Evolutionary conservation across 1,140 invertebrate species (phyloP).

Genomic region (Bathynomus jamesi): DNA sequence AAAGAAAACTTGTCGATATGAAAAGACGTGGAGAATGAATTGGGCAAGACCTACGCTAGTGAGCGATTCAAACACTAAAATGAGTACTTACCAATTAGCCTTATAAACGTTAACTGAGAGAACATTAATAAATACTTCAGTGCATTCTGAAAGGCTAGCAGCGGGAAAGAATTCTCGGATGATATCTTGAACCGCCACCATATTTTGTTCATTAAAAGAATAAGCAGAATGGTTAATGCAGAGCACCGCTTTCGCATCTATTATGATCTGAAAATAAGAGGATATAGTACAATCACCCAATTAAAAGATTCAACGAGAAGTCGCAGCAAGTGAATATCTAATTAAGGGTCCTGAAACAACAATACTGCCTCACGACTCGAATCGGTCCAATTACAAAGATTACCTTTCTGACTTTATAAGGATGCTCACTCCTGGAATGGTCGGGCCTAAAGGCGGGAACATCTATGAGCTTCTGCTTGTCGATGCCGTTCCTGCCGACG

Average conservation of each 20-base stretch:
- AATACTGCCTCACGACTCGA: no score
- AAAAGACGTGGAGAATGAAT: no score
- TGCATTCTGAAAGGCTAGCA: conserved; percentile 29
- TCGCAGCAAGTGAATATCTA: no score
- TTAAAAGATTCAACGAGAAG: no score
- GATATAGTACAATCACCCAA: no score
- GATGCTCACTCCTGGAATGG: conserved; percentile 29
- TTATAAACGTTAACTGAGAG: conserved; percentile 35
- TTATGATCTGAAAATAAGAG: conserved; percentile 27
- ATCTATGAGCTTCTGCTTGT: conserved; percentile 33
- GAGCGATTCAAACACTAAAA: not conserved
- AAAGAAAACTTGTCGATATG: no score
- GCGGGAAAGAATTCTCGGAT: conserved; percentile 36
- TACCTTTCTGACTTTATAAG: conserved; percentile 36
- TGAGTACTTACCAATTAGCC: conserved; percentile 31
- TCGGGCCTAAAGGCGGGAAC: conserved; percentile 34
- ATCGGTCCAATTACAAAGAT: no score
- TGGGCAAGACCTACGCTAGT: no score
- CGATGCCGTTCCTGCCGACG: conserved; percentile 30
- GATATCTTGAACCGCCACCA: conserved; percentile 36
- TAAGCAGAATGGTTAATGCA: conserved; percentile 35
- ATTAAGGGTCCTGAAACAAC: no score
- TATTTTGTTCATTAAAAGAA: conserved; percentile 27
- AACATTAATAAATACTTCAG: conserved; percentile 36
- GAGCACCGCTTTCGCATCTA: conserved; percentile 30